phyloP scores from a whole-genome alignment of 2,797 vertebrate genomes.

The Natrix natrix region DNA sequence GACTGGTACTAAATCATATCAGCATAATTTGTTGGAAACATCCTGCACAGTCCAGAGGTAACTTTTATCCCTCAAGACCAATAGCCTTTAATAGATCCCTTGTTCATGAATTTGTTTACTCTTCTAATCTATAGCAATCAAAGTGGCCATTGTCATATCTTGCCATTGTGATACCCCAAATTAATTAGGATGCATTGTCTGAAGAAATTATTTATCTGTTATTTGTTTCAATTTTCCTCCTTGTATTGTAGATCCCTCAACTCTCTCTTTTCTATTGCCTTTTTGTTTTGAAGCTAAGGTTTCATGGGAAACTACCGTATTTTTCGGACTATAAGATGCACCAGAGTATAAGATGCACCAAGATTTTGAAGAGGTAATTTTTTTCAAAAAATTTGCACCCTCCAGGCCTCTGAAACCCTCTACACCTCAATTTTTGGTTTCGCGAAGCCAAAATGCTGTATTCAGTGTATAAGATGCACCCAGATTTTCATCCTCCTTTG shows the following conservation, averaged over 20 bases:
- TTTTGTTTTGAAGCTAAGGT: neutral
- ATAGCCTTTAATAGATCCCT: neutral
- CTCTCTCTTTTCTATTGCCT: neutral
- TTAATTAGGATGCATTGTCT: neutral
- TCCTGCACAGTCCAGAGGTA: neutral
- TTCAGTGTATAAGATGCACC: too few species aligned
- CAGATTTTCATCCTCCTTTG: too few species aligned
- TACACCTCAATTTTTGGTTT: too few species aligned
- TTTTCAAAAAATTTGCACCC: too few species aligned
- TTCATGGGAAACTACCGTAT: neutral
- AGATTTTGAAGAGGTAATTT: too few species aligned
- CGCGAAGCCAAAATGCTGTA: too few species aligned
- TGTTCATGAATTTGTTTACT: neutral
- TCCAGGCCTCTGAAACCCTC: too few species aligned
- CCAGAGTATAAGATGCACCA: too few species aligned
- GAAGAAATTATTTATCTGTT: neutral
- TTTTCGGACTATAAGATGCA: too few species aligned
- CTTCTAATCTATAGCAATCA: neutral
- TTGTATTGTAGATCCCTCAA: neutral
- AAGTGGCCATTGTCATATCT: neutral
- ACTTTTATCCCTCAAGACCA: neutral
- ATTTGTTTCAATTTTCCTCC: neutral
- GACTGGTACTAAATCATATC: neutral
- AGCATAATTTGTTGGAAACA: neutral
- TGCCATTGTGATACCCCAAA: neutral